A percentile compares a stretch with the other conserved stretches of the same genome.
phyloP scores from a whole-genome alignment of 2,113 vertebrate genomes.

The Brachyistius frenatus region DNA sequence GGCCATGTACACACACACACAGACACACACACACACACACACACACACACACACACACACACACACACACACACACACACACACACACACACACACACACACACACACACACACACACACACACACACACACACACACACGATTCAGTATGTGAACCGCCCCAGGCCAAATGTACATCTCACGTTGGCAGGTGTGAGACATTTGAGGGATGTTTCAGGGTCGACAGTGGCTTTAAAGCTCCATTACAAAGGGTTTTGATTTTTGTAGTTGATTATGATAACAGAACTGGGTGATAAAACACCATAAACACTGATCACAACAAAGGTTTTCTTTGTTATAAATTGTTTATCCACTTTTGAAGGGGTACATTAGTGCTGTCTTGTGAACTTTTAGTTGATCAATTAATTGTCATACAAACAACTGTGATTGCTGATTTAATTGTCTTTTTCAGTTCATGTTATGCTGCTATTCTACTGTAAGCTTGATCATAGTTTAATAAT shows the following conservation, averaged over 20 bases:
- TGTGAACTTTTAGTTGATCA: too few relatives aligned
- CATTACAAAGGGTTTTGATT: neutral
- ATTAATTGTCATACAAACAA: too few relatives aligned
- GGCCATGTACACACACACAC: slow-evolving; percentile 2
- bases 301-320: too few relatives aligned
- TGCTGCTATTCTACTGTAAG: too few relatives aligned
- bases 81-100: neutral
- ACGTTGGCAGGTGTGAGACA: slow-evolving; percentile 17
- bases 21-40: slow-evolving; percentile 30
- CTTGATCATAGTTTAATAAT: too few relatives aligned
- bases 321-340: neutral
- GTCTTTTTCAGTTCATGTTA: too few relatives aligned
- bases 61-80: neutral
- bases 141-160: neutral
- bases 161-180: slow-evolving; percentile 16
- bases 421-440: too few relatives aligned
- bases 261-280: neutral
- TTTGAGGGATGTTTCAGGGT: slow-evolving; percentile 39
- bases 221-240: slow-evolving; percentile 25
- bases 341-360: too few relatives aligned
- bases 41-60: neutral
- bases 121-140: neutral
- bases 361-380: too few relatives aligned
- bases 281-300: neutral
- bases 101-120: neutral